These are phyloP conservation scores for Limnephilus rhombicus DNA, from an alignment of 2,888 invertebrate genomes.

Conservation along the genomic window DNA sequence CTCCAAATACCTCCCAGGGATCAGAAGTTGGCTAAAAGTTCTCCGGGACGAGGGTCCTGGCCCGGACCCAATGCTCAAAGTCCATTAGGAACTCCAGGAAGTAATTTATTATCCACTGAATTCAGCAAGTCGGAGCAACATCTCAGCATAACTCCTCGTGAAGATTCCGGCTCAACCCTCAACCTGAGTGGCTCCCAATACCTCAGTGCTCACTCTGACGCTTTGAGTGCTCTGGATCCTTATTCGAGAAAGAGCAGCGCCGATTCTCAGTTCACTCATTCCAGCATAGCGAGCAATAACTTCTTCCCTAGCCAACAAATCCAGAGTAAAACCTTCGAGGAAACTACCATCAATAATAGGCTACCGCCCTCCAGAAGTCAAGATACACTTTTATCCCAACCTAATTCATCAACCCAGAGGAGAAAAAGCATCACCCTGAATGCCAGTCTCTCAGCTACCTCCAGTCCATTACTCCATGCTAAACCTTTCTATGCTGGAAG, in stretches of 20 bases:
- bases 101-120: constrained; percentile 80
- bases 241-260: constrained; percentile 79
- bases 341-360: constrained; percentile 70
- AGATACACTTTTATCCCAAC: constrained; percentile 81
- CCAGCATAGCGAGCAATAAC: constrained; percentile 74
- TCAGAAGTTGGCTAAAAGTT: constrained; percentile 85
- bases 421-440: constrained; percentile 79
- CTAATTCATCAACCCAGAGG: constrained; percentile 70
- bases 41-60: constrained; percentile 90
- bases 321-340: constrained; percentile 61
- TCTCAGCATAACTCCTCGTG: constrained; percentile 77
- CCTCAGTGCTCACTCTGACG: constrained; percentile 73
- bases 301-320: constrained; percentile 70
- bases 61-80: constrained; percentile 84
- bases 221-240: constrained; percentile 68
- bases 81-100: constrained; percentile 75
- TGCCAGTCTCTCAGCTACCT: constrained; percentile 81
- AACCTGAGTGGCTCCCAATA: constrained; percentile 79
- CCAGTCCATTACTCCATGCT: constrained; percentile 83
- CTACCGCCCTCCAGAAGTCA: constrained; percentile 89
- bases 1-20: constrained; percentile 85
- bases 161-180: constrained; percentile 75
- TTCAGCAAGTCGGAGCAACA: constrained; percentile 92
- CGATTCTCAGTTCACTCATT: constrained; percentile 79
- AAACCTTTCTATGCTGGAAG: constrained; percentile 81